phyloP scores from a whole-genome alignment of 2,888 invertebrate genomes.

The Creontiades dilutus region DNA sequence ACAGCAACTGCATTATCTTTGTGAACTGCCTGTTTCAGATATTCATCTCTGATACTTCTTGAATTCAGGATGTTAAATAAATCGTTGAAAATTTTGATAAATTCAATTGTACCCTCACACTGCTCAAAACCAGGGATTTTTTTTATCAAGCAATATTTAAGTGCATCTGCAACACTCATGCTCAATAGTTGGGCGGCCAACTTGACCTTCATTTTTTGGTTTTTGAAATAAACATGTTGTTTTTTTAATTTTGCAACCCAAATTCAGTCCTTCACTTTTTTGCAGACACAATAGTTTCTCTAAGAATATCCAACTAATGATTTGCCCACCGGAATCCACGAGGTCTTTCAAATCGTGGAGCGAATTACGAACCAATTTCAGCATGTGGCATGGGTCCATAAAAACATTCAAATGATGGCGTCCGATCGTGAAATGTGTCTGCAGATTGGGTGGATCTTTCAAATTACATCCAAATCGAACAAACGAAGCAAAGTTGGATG shows the following conservation, averaged over 20 bases:
- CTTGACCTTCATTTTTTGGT: too few relatives aligned
- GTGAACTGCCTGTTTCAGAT: too few relatives aligned
- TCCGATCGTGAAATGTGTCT: constrained; percentile 62
- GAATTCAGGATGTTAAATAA: too few relatives aligned
- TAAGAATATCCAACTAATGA: constrained; percentile 73
- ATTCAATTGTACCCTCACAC: background rate
- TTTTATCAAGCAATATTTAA: constrained; percentile 18
- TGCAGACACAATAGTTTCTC: constrained; percentile 72
- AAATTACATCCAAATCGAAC: constrained; percentile 66
- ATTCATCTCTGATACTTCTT: too few relatives aligned
- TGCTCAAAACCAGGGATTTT: constrained; percentile 25
- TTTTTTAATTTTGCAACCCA: too few relatives aligned
- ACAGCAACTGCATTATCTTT: too few relatives aligned
- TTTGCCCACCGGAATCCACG: constrained; percentile 59
- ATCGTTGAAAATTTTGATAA: too few relatives aligned
- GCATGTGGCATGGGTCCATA: constrained; percentile 75
- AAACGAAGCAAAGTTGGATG: constrained; percentile 64
- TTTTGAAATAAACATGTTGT: too few relatives aligned
- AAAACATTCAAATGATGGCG: constrained; percentile 71
- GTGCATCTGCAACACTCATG: constrained; percentile 16
- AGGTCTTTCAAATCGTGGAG: constrained; percentile 63
- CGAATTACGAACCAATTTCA: constrained; percentile 74
- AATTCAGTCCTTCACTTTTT: constrained; percentile 50
- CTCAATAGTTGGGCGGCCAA: constrained; percentile 44
- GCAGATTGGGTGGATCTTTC: constrained; percentile 59